Conservation (phyloP, 1,140 invertebrate species). For the Hirudo medicinalis region DNA sequence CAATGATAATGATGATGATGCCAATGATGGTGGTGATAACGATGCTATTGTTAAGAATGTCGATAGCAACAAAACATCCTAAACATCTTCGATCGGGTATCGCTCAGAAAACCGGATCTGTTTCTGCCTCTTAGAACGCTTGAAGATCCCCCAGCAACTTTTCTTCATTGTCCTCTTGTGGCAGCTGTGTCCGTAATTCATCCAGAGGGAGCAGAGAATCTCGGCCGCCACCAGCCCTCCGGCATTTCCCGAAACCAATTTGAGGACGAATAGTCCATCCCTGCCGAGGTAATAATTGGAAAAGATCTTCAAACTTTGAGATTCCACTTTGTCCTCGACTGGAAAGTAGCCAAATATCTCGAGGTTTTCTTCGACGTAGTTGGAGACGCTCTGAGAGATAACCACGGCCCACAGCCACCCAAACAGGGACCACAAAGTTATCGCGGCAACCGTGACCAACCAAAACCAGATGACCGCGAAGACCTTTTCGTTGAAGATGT, state of each 20-base stretch:
- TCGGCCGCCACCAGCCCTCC: slow-evolving; percentile 23
- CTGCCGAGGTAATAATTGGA: slow-evolving; percentile 21
- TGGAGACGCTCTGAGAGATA: background rate
- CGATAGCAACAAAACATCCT: background rate
- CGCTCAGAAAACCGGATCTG: background rate
- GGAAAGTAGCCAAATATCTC: background rate
- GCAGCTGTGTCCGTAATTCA: slow-evolving; percentile 17
- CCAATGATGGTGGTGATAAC: background rate
- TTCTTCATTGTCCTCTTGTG: background rate
- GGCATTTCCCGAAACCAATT: slow-evolving; percentile 24
- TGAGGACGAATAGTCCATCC: slow-evolving; percentile 26
- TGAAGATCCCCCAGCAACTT: background rate
- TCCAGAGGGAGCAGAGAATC: slow-evolving; percentile 19
- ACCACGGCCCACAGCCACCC: slow-evolving; percentile 27
- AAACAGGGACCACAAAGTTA: slow-evolving; percentile 32
- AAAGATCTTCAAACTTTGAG: slow-evolving; percentile 20
- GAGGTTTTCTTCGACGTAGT: background rate
- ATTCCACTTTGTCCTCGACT: slow-evolving; percentile 10
- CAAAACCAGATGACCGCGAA: slow-evolving; percentile 41
- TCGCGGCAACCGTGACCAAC: slow-evolving; percentile 33
- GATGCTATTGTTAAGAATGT: background rate
- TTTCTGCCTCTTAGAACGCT: background rate
- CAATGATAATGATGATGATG: background rate
- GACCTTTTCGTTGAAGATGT: slow-evolving; percentile 29
- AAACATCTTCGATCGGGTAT: background rate